These are phyloP conservation scores for Drosophila virilis DNA, from an alignment of 1,140 invertebrate species.

Conservation along the genomic window DNA sequence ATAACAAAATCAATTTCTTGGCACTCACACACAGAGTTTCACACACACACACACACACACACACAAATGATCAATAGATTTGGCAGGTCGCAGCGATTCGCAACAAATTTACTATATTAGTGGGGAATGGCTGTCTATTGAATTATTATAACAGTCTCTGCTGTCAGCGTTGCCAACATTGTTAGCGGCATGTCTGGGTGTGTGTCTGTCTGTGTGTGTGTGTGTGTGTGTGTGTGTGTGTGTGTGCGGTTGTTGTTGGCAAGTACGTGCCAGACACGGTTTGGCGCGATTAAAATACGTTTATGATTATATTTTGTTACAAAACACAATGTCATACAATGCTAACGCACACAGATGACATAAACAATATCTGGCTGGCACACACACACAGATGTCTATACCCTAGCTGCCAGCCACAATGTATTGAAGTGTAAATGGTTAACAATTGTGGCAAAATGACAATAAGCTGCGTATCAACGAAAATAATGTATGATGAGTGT, in stretches of 20 bases:
- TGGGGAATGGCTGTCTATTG: slow-evolving; percentile 77
- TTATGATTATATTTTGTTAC: slow-evolving; percentile 82
- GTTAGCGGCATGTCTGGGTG: slow-evolving; percentile 37
- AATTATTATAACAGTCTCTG: slow-evolving; percentile 83
- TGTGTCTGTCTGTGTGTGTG: slow-evolving; percentile 1
- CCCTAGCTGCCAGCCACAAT: slow-evolving; percentile 57
- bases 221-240: slow-evolving; percentile 34
- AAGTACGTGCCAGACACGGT: slow-evolving; percentile 79
- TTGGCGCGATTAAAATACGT: slow-evolving; percentile 82
- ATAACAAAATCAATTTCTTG: slow-evolving; percentile 80
- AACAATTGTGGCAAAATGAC: slow-evolving; percentile 69
- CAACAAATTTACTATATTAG: slow-evolving; percentile 76
- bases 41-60: slow-evolving; percentile 8
- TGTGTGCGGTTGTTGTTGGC: slow-evolving; percentile 61
- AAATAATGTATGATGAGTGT: slow-evolving; percentile 43
- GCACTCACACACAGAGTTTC: slow-evolving; percentile 18
- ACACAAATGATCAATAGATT: slow-evolving; percentile 75
- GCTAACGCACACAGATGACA: slow-evolving; percentile 31
- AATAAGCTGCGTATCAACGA: slow-evolving; percentile 42
- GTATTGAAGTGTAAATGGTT: slow-evolving; percentile 81
- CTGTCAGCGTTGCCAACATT: slow-evolving; percentile 70
- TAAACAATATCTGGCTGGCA: slow-evolving; percentile 36
- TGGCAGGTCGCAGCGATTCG: slow-evolving; percentile 72
- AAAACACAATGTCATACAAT: slow-evolving; percentile 58
- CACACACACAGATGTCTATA: slow-evolving; percentile 16